Percentiles rank a stretch among this genome's conserved stretches.
Evolutionary conservation across 2,797 vertebrate genomes (phyloP).

Genomic region (Tamandua tetradactyla): DNA sequence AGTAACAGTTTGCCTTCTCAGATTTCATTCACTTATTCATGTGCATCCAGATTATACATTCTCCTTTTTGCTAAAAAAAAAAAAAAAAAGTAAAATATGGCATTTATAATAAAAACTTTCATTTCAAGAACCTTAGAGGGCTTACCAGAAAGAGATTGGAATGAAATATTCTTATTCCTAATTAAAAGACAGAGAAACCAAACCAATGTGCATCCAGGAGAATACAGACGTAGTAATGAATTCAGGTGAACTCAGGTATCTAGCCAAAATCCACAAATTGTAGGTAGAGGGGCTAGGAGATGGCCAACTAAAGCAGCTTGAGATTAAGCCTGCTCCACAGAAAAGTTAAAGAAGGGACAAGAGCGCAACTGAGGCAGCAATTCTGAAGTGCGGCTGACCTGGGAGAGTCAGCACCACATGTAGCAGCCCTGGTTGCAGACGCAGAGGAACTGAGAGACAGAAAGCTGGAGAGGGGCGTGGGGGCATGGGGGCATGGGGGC

Average conservation of each 20-base stretch:
- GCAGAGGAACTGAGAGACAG: no score
- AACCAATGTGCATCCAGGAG: not conserved
- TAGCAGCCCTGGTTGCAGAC: no score
- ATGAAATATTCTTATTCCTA: constrained; percentile 8
- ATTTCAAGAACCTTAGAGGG: not conserved
- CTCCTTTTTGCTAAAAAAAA: constrained; percentile 28
- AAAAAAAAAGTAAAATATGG: constrained; percentile 23
- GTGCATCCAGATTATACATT: not conserved
- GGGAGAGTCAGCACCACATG: no score
- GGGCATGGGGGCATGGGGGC: no score
- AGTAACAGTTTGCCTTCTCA: constrained; percentile 24
- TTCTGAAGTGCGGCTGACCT: no score
- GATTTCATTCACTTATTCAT: not conserved
- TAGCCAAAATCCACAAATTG: not conserved
- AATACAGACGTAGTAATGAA: not conserved
- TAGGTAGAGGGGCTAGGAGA: no score
- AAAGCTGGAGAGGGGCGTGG: no score
- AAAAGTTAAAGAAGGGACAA: no score
- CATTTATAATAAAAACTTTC: not conserved
- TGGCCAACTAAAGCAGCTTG: no score
- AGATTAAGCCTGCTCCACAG: no score
- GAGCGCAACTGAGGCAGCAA: no score
- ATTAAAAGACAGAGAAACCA: constrained; percentile 1
- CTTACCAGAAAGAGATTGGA: not conserved
- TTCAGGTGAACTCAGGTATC: not conserved